Evolutionary conservation across 2,113 vertebrate genomes (phyloP).

Genomic region (Lipotes vexillifer): DNA sequence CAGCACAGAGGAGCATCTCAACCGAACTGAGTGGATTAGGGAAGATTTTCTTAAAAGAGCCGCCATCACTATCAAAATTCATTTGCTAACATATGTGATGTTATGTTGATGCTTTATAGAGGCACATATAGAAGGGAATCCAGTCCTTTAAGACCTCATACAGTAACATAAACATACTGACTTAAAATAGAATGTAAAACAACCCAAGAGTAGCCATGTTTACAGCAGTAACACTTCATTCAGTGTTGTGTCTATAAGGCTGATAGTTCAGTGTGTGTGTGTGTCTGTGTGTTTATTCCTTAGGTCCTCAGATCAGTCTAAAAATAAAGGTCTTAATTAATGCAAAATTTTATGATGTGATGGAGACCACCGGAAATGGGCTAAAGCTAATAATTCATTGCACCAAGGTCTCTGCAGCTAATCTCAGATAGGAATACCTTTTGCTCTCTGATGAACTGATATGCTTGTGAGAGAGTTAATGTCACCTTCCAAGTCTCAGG

Average conservation of each 20-base stretch:
- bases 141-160: neutral
- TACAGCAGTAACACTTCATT: neutral
- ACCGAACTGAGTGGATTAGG: neutral
- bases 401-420: neutral
- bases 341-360: neutral
- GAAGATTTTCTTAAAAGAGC: neutral
- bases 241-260: neutral
- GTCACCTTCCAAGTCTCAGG: conserved; percentile 33
- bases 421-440: conserved; percentile 3
- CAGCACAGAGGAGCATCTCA: neutral
- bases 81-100: neutral
- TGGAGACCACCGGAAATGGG: neutral
- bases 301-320: neutral
- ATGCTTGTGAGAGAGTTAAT: neutral
- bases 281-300: neutral
- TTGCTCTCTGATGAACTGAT: conserved; percentile 34
- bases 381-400: neutral
- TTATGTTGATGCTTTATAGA: neutral
- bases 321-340: neutral
- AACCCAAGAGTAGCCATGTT: neutral
- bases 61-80: neutral
- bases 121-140: neutral
- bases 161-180: neutral
- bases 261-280: neutral
- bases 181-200: neutral